These are phyloP conservation scores for Cheilosia scutellata DNA, from an alignment of 2,888 invertebrate genomes.

Conservation along the genomic window DNA sequence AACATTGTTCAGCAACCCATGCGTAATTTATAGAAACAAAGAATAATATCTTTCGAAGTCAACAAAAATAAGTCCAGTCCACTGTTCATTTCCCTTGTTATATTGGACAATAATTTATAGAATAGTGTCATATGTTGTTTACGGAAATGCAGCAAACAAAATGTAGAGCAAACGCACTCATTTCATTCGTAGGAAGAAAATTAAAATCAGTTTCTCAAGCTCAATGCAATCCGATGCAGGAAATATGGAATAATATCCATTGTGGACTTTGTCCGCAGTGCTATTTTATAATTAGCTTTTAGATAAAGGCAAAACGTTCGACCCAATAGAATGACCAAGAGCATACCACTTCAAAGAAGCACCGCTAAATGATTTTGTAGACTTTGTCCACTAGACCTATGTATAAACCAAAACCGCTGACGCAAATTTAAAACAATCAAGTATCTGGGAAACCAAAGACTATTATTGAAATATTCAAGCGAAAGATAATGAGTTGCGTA, in stretches of 20 bases:
- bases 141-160: conserved; percentile 12
- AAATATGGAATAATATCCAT: background rate
- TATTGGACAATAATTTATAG: background rate
- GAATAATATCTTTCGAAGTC: background rate
- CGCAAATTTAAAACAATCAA: background rate
- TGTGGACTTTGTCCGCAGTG: conserved; percentile 8
- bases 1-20: background rate
- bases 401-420: background rate
- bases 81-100: background rate
- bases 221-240: conserved; percentile 6
- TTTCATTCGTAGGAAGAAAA: background rate
- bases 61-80: background rate
- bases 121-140: background rate
- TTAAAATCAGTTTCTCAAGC: background rate
- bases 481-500: too few species aligned
- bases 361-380: background rate
- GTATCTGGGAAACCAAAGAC: background rate
- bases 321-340: background rate
- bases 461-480: background rate
- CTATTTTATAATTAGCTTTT: conserved; percentile 25
- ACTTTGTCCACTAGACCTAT: background rate
- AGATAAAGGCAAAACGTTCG: background rate
- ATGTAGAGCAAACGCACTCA: background rate
- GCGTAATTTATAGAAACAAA: background rate
- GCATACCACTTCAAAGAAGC: background rate